Conservation (phyloP, 2,888 invertebrate species). For the Drosophila pseudotakahashii region DNA sequence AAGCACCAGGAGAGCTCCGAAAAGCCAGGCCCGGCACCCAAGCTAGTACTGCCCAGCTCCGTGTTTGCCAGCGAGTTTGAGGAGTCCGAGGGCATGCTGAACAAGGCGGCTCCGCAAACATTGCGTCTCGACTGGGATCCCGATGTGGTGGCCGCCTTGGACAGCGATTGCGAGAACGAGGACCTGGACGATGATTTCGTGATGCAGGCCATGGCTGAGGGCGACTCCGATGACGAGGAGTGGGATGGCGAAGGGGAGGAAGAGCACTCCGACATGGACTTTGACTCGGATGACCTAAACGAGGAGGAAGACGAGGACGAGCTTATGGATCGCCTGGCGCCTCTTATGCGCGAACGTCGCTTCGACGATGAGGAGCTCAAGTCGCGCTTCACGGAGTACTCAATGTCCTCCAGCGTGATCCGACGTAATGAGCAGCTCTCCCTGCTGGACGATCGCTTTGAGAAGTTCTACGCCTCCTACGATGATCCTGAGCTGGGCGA, state of each 20-base stretch:
- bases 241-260: conserved; percentile 63
- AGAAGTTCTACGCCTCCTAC: conserved; percentile 93
- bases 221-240: conserved; percentile 67
- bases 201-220: conserved; percentile 87
- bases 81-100: conserved; percentile 89
- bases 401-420: conserved; percentile 96
- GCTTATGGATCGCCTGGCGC: conserved; percentile 82
- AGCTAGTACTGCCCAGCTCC: conserved; percentile 90
- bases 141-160: conserved; percentile 95
- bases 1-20: conserved; percentile 38
- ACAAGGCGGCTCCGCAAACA: conserved; percentile 82
- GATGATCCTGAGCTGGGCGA: conserved; percentile 95
- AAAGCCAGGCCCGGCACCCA: conserved; percentile 55
- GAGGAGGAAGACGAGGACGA: conserved; percentile 85
- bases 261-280: conserved; percentile 60
- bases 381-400: conserved; percentile 96
- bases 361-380: conserved; percentile 89
- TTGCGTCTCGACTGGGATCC: conserved; percentile 92
- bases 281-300: conserved; percentile 74
- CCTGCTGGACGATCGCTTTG: conserved; percentile 94
- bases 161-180: conserved; percentile 95
- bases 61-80: conserved; percentile 95
- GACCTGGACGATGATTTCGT: conserved; percentile 97
- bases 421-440: conserved; percentile 92
- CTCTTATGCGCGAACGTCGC: conserved; percentile 84